Evolutionary conservation across 92 coral and sea anemone genomes (phyloP).

Genomic region (Parazoanthus atlanticus): DNA sequence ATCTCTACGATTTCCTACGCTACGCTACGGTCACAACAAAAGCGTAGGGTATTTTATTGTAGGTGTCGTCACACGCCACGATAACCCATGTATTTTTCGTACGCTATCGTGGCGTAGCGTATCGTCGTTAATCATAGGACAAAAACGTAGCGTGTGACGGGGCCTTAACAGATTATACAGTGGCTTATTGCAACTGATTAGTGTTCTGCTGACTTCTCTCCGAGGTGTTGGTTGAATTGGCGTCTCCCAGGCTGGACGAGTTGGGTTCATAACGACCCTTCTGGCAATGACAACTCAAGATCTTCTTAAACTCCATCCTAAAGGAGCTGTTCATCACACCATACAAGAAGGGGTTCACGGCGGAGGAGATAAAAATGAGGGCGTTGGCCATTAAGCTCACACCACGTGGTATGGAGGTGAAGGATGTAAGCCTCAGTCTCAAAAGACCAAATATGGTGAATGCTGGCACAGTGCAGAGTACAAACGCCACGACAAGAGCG

Average conservation of each 20-base stretch:
- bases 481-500: conserved; percentile 38
- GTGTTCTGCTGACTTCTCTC: background rate
- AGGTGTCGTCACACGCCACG: too few species aligned
- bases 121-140: too few species aligned
- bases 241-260: conserved; percentile 6
- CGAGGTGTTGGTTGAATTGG: background rate
- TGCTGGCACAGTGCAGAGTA: conserved; percentile 42
- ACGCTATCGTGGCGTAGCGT: too few species aligned
- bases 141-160: too few species aligned
- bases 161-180: too few species aligned
- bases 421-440: conserved; percentile 28
- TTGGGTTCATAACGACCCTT: conserved; percentile 32
- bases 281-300: conserved; percentile 8
- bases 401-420: conserved; percentile 42
- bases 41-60: too few species aligned
- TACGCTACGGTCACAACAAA: too few species aligned
- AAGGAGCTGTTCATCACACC: conserved; percentile 43
- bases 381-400: conserved; percentile 42
- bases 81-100: too few species aligned
- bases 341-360: conserved; percentile 41
- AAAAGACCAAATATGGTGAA: conserved; percentile 41
- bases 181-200: background rate
- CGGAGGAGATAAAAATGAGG: conserved; percentile 38
- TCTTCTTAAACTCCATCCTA: conserved; percentile 35
- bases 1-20: too few species aligned